These are phyloP conservation scores for Pachycephala philippinensis DNA, from an alignment of 2,113 vertebrate species.

Conservation along the genomic window DNA sequence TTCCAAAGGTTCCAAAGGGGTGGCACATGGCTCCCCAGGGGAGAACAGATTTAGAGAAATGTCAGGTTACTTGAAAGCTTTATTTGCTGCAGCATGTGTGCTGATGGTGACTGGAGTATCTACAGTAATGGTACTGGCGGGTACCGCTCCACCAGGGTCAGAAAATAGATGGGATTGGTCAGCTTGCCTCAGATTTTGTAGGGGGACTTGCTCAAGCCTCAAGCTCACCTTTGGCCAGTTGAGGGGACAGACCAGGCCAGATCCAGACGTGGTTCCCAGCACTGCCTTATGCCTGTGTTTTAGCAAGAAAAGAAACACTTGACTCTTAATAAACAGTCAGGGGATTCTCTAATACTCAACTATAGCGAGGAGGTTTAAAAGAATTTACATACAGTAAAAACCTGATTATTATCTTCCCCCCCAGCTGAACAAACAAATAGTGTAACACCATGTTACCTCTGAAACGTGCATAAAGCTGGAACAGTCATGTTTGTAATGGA, in stretches of 20 bases:
- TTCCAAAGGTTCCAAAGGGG: background rate
- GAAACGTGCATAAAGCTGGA: background rate
- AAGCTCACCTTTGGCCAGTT: background rate
- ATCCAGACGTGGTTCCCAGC: background rate
- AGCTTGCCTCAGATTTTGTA: background rate
- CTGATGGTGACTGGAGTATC: background rate
- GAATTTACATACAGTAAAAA: background rate
- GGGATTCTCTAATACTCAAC: background rate
- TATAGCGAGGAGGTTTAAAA: background rate
- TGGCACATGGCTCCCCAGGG: background rate
- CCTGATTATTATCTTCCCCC: background rate
- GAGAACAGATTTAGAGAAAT: background rate
- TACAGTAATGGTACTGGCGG: background rate
- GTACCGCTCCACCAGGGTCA: background rate
- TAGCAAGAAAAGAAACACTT: background rate
- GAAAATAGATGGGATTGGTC: background rate
- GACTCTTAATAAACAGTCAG: background rate
- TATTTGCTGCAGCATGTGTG: background rate
- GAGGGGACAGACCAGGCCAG: background rate
- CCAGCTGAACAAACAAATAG: background rate
- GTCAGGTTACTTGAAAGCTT: background rate
- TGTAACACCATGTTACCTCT: background rate
- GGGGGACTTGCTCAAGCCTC: background rate
- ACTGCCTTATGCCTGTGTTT: background rate
- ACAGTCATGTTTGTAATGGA: background rate